These are phyloP conservation scores for Nycteola revayana DNA, from an alignment of 2,888 invertebrate genomes.

Conservation along the genomic window DNA sequence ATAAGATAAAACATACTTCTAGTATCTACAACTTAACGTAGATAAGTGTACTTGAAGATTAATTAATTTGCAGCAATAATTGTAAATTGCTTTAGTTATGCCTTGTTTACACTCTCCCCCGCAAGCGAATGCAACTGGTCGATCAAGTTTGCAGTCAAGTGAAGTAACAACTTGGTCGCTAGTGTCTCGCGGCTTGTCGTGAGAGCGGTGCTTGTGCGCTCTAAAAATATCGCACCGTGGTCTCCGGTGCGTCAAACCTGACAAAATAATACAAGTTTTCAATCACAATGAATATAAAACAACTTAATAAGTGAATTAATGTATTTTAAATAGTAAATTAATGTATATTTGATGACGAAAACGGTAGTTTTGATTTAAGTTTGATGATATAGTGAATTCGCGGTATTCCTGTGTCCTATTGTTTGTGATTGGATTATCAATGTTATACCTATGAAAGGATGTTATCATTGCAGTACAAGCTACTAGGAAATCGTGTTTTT, in stretches of 20 bases:
- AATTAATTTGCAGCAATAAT: too few species aligned
- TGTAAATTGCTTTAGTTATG: background rate
- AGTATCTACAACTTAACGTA: too few species aligned
- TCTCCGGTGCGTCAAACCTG: slow-evolving; percentile 41
- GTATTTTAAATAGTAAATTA: slow-evolving; percentile 5
- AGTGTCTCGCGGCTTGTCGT: slow-evolving; percentile 51
- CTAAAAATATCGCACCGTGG: slow-evolving; percentile 51
- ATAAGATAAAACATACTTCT: too few species aligned
- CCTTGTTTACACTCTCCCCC: slow-evolving; percentile 16
- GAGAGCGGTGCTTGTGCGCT: slow-evolving; percentile 36
- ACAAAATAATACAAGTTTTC: slow-evolving; percentile 43
- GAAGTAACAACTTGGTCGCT: slow-evolving; percentile 35
- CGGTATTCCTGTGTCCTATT: slow-evolving; percentile 61
- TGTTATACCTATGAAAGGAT: slow-evolving; percentile 67
- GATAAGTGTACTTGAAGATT: too few species aligned
- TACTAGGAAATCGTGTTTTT: slow-evolving; percentile 53
- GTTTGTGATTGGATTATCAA: slow-evolving; percentile 61
- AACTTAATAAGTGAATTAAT: slow-evolving; percentile 17
- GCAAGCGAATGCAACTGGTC: slow-evolving; percentile 28
- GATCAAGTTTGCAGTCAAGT: slow-evolving; percentile 36
- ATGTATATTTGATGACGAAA: slow-evolving; percentile 1
- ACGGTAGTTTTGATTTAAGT: slow-evolving; percentile 19
- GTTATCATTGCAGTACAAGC: slow-evolving; percentile 52
- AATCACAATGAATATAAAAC: slow-evolving; percentile 45
- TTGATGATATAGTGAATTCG: slow-evolving; percentile 41